A percentile compares a stretch with the other conserved stretches of the same genome.
Evolutionary conservation across 2,797 vertebrate species (phyloP).

Genomic region (Mus minutoides): DNA sequence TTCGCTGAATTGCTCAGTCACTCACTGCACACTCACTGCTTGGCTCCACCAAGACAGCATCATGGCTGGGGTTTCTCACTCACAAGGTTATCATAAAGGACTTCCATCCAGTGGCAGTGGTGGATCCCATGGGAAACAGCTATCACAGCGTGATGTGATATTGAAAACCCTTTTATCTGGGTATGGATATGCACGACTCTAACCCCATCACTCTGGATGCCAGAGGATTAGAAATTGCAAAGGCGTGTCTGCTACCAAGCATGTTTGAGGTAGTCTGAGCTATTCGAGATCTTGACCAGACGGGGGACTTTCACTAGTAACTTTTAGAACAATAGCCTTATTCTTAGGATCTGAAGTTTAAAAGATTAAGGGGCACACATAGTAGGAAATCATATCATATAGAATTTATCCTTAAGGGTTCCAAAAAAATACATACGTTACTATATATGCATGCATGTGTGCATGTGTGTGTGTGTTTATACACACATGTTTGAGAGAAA

Average conservation of each 20-base stretch:
- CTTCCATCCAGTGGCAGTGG: neutral
- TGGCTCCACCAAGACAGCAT: neutral
- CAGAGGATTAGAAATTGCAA: neutral
- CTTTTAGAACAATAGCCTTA: neutral
- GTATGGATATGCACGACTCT: neutral
- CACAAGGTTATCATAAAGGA: neutral
- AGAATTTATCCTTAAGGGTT: neutral
- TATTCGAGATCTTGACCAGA: neutral
- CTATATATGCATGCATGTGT: neutral
- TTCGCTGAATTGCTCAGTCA: neutral
- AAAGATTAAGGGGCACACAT: neutral
- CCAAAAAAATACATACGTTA: neutral
- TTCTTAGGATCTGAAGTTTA: neutral
- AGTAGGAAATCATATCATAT: neutral
- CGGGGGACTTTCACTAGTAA: neutral
- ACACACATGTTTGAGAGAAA: neutral
- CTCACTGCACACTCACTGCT: neutral
- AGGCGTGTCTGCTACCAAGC: neutral
- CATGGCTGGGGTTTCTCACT: neutral
- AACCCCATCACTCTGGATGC: neutral
- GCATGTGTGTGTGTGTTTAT: neutral
- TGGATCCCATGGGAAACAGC: too few species aligned
- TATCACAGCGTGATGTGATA: neutral
- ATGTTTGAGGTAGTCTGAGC: neutral
- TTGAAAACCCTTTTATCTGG: neutral